Percentiles rank a stretch among this genome's conserved stretches.
These are phyloP conservation scores for Aphis craccivora DNA, from an alignment of 1,140 invertebrate genomes.

Conservation along the genomic window DNA sequence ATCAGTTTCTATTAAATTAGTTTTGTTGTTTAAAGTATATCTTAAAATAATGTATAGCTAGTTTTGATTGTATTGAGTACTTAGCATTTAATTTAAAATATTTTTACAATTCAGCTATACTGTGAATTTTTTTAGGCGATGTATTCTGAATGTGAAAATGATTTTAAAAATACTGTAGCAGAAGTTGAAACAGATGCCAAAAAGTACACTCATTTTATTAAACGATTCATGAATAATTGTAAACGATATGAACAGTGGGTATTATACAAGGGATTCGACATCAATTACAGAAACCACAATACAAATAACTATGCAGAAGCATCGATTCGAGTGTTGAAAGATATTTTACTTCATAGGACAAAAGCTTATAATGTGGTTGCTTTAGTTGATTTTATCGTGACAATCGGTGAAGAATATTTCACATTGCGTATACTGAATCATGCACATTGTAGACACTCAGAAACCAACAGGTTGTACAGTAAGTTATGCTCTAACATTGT, in stretches of 20 bases:
- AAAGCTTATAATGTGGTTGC: slow-evolving; percentile 49
- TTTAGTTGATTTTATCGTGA: slow-evolving; percentile 43
- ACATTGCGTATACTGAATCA: background rate
- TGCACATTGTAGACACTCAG: background rate
- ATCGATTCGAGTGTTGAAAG: slow-evolving; percentile 38
- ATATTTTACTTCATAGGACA: slow-evolving; percentile 27
- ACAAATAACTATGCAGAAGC: slow-evolving; percentile 50
- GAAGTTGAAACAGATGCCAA: background rate
- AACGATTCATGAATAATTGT: slow-evolving; percentile 2
- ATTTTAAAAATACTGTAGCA: background rate
- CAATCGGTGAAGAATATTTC: slow-evolving; percentile 29
- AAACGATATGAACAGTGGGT: slow-evolving; percentile 16
- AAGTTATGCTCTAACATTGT: slow-evolving; percentile 19
- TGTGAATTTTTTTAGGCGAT: background rate
- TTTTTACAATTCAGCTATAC: background rate
- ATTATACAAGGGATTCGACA: background rate
- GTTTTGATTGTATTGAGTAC: background rate
- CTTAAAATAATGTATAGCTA: background rate
- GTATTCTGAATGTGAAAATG: background rate
- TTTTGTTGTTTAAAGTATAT: background rate
- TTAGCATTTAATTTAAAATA: background rate
- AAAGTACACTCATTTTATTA: background rate
- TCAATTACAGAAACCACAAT: background rate
- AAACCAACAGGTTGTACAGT: slow-evolving; percentile 10
- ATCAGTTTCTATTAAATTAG: background rate